Evolutionary conservation across 1,140 invertebrate genomes (phyloP).

Genomic region (Episyrphus balteatus): DNA sequence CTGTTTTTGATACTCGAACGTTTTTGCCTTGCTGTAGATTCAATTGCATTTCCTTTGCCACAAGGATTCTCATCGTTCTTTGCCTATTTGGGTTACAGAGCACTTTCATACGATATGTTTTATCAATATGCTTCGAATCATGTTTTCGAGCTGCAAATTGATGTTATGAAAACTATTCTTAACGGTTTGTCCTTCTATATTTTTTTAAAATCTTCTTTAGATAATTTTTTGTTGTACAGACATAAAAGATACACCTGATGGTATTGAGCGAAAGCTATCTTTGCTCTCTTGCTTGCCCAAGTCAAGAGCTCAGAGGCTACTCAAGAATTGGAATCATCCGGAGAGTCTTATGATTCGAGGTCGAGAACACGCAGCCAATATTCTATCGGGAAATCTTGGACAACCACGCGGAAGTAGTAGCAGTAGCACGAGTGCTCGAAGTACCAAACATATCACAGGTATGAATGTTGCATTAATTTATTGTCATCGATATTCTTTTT

Average conservation of each 20-base stretch:
- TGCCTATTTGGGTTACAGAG: conserved; percentile 68
- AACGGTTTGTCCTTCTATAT: conserved; percentile 43
- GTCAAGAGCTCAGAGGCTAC: conserved; percentile 58
- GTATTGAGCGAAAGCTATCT: conserved; percentile 57
- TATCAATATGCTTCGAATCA: conserved; percentile 67
- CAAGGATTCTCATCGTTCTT: conserved; percentile 80
- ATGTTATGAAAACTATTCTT: conserved; percentile 74
- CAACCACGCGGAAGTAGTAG: conserved; percentile 18
- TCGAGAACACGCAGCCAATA: conserved; percentile 64
- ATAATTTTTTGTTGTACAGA: conserved; percentile 38
- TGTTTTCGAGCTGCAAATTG: conserved; percentile 74
- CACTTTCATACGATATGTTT: conserved; percentile 62
- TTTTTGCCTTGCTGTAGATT: conserved; percentile 63
- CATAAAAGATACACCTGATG: conserved; percentile 52
- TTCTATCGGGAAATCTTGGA: conserved; percentile 52
- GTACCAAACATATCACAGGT: background rate
- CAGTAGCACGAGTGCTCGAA: conserved; percentile 15
- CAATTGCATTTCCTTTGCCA: conserved; percentile 69
- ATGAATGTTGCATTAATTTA: too few relatives aligned
- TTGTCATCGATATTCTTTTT: too few relatives aligned
- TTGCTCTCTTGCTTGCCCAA: conserved; percentile 60
- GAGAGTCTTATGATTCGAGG: conserved; percentile 65
- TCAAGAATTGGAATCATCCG: conserved; percentile 67
- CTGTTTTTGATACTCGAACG: conserved; percentile 63
- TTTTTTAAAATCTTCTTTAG: conserved; percentile 32